Evolutionary conservation across 2,113 vertebrate genomes (phyloP).

Genomic region (Tetrax tetrax): DNA sequence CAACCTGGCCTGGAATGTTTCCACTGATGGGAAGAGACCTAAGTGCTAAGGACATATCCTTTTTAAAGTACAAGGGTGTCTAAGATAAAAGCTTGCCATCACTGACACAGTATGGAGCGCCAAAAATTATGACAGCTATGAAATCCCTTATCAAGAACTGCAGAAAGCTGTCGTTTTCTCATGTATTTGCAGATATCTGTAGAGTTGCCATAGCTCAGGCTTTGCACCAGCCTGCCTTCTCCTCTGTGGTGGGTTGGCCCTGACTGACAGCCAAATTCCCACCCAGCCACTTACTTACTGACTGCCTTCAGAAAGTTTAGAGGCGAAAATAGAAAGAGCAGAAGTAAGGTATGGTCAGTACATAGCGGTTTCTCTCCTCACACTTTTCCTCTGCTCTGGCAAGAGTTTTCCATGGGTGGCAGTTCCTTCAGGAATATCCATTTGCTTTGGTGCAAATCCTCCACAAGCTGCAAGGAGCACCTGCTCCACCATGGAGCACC

Average conservation of each 20-base stretch:
- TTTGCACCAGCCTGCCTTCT: not conserved
- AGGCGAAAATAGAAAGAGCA: not conserved
- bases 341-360: not conserved
- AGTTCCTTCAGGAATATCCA: not conserved
- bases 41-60: not conserved
- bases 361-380: rapidly evolving
- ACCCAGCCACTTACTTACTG: not conserved
- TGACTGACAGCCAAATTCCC: not conserved
- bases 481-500: not conserved
- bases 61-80: not conserved
- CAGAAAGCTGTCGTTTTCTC: not conserved
- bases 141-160: not conserved
- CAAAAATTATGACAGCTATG: not conserved
- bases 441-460: not conserved
- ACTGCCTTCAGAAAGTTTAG: not conserved
- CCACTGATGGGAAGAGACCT: not conserved
- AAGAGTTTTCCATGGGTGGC: not conserved
- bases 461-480: not conserved
- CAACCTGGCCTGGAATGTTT: no score
- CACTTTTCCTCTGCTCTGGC: not conserved
- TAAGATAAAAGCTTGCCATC: not conserved
- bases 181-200: not conserved
- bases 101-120: no score
- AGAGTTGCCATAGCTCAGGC: not conserved
- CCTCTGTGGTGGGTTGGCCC: not conserved